These are phyloP conservation scores for Anneissia japonica DNA, from an alignment of 35 echinoderm and acorn worm genomes.

Conservation along the genomic window DNA sequence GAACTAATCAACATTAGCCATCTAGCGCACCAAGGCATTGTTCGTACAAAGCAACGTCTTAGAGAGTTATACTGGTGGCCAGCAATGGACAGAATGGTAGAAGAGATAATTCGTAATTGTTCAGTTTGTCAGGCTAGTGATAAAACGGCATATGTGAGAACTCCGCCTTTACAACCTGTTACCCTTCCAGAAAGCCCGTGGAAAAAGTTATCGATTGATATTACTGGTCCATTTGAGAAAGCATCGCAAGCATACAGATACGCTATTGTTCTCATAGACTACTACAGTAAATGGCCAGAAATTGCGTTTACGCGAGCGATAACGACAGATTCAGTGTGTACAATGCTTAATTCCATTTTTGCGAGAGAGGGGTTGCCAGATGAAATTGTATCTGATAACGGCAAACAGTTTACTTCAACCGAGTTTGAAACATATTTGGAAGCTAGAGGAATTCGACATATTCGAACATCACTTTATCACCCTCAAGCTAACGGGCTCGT, in stretches of 20 bases:
- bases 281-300: not conserved
- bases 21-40: constrained; percentile 62
- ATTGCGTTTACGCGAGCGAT: not conserved
- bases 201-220: not conserved
- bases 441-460: not conserved
- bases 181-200: not conserved
- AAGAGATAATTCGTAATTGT: constrained; percentile 22
- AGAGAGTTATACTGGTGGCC: constrained; percentile 57
- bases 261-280: not conserved
- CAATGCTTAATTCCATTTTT: not conserved
- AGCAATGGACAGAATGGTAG: constrained; percentile 30
- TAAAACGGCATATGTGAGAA: constrained; percentile 3
- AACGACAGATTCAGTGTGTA: not conserved
- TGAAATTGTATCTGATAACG: not conserved
- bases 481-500: constrained; percentile 10
- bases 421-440: constrained; percentile 5
- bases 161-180: constrained; percentile 52
- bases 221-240: not conserved
- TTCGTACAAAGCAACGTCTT: constrained; percentile 41
- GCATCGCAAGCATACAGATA: not conserved
- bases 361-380: not conserved
- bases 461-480: not conserved
- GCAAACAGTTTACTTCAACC: not conserved
- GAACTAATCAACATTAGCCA: not conserved
- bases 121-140: constrained; percentile 31